These are phyloP conservation scores for Scaptomyza polygonia DNA, from an alignment of 2,888 invertebrate genomes.

Conservation along the genomic window DNA sequence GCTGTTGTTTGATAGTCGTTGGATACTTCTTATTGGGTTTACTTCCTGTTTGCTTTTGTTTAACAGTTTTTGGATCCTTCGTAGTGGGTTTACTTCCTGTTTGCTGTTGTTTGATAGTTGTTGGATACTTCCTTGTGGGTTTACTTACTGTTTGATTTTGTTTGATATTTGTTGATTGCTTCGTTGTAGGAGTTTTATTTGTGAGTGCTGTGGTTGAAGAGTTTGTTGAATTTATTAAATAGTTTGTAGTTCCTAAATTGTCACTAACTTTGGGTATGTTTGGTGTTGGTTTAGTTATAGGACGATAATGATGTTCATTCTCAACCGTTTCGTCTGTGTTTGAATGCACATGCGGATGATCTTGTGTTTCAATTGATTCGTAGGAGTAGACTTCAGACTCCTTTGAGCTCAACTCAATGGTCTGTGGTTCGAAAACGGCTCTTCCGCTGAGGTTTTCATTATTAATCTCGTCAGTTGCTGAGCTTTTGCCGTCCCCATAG, in stretches of 20 bases:
- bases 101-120: not conserved
- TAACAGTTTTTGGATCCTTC: no score
- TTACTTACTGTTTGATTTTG: not conserved
- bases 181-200: not conserved
- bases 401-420: not conserved
- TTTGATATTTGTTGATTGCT: not conserved
- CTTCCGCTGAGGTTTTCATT: not conserved
- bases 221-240: no score
- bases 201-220: no score
- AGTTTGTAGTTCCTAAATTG: not conserved
- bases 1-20: no score
- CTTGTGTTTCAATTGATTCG: not conserved
- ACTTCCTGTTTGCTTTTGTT: not conserved
- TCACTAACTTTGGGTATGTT: not conserved
- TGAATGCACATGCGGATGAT: not conserved
- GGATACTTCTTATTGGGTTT: no score
- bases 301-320: no score
- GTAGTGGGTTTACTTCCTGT: not conserved
- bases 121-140: no score
- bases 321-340: slow-evolving; percentile 2
- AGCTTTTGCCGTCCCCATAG: not conserved
- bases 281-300: not conserved
- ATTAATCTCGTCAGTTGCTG: not conserved
- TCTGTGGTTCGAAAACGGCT: not conserved
- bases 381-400: not conserved